Conservation (phyloP, 2,797 vertebrate genomes). For the Microhierax caerulescens region DNA sequence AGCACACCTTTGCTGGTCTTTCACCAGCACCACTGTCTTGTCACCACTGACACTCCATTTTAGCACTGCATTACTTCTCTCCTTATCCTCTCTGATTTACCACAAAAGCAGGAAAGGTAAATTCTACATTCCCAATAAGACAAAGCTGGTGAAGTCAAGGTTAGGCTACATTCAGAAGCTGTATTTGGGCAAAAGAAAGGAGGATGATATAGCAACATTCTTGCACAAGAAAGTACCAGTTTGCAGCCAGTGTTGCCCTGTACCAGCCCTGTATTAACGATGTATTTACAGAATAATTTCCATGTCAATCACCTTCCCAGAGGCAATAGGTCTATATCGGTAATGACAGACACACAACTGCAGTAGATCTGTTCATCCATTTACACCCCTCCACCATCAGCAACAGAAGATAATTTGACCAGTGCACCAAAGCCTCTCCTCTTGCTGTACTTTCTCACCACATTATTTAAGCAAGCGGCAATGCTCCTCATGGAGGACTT, state of each 20-base stretch:
- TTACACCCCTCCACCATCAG: neutral
- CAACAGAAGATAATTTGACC: neutral
- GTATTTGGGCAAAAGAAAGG: neutral
- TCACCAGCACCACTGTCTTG: neutral
- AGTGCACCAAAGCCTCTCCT: neutral
- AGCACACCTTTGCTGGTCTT: neutral
- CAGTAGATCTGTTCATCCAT: neutral
- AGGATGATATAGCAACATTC: neutral
- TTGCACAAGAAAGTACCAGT: neutral
- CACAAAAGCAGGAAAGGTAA: neutral
- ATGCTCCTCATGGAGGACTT: neutral
- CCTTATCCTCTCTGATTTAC: neutral
- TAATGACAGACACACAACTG: neutral
- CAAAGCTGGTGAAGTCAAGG: neutral
- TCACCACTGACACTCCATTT: neutral
- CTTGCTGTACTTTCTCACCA: neutral
- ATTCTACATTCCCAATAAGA: neutral
- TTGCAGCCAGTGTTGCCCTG: neutral
- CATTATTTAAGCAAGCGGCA: neutral
- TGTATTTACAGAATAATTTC: neutral
- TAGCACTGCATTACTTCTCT: neutral
- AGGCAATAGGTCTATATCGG: fast-evolving
- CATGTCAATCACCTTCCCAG: neutral
- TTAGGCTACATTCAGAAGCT: neutral
- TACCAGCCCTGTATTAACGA: neutral